Evolutionary conservation across 1,140 invertebrate species (phyloP).

Genomic region (Drosophila saltans): DNA sequence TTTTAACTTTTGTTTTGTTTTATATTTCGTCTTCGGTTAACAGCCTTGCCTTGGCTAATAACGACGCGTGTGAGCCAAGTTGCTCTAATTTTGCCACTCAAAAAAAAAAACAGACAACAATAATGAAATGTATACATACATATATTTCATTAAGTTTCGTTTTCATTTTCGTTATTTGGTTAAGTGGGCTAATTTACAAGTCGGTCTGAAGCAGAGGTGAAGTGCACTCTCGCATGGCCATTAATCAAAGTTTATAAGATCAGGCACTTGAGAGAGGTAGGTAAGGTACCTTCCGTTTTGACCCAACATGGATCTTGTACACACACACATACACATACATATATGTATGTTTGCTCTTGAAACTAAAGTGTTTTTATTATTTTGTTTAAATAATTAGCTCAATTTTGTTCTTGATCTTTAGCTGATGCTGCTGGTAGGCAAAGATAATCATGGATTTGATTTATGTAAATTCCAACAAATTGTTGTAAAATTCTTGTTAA

Average conservation of each 20-base stretch:
- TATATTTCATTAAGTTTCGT: slow-evolving; percentile 15
- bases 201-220: slow-evolving; percentile 41
- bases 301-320: slow-evolving; percentile 12
- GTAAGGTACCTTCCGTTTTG: slow-evolving; percentile 58
- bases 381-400: slow-evolving; percentile 53
- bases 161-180: slow-evolving; percentile 10
- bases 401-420: slow-evolving; percentile 33
- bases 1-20: slow-evolving; percentile 48
- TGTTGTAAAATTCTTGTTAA: slow-evolving; percentile 47
- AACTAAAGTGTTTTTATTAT: slow-evolving; percentile 13
- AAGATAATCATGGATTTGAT: slow-evolving; percentile 22
- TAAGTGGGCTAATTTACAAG: slow-evolving; percentile 66
- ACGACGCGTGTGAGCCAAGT: slow-evolving; percentile 62
- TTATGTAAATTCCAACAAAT: slow-evolving; percentile 19
- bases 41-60: slow-evolving; percentile 61
- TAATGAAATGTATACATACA: neutral
- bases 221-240: slow-evolving; percentile 58
- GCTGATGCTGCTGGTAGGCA: slow-evolving; percentile 18
- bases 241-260: slow-evolving; percentile 58
- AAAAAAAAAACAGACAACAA: neutral
- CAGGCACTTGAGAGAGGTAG: slow-evolving; percentile 11
- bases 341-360: slow-evolving; percentile 45
- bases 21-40: slow-evolving; percentile 16
- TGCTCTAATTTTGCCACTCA: slow-evolving; percentile 70
- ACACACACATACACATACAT: too few relatives aligned